Conservation (phyloP, 2,888 invertebrate species). For the Eledona agricola region DNA sequence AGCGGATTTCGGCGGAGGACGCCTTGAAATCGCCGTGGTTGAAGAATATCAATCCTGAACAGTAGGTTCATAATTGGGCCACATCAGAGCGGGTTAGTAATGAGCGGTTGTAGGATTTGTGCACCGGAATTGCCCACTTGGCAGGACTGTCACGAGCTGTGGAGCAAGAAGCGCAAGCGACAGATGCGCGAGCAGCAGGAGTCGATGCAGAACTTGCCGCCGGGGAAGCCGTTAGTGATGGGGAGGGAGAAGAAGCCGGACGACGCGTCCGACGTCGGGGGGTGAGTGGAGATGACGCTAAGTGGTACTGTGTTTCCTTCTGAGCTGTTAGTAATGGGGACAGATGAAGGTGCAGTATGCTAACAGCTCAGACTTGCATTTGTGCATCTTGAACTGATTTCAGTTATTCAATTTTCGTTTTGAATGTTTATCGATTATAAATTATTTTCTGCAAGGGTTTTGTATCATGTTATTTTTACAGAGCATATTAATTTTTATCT, state of each 20-base stretch:
- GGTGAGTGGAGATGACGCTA: slow-evolving; percentile 63
- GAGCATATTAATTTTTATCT: slow-evolving; percentile 17
- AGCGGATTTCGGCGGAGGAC: slow-evolving; percentile 92
- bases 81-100: background rate
- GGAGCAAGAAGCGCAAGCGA: slow-evolving; percentile 95
- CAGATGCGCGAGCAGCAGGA: slow-evolving; percentile 83
- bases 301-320: slow-evolving; percentile 41
- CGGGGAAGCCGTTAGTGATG: slow-evolving; percentile 58
- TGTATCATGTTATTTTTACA: slow-evolving; percentile 22
- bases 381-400: slow-evolving; percentile 43
- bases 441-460: slow-evolving; percentile 33
- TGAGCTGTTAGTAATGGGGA: slow-evolving; percentile 45
- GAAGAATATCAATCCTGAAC: slow-evolving; percentile 87
- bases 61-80: slow-evolving; percentile 69
- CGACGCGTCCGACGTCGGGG: slow-evolving; percentile 65
- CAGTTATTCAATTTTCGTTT: slow-evolving; percentile 37
- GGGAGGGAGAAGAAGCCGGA: slow-evolving; percentile 58
- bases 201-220: slow-evolving; percentile 61
- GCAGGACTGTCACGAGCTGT: slow-evolving; percentile 99
- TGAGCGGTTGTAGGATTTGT: slow-evolving; percentile 72
- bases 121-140: slow-evolving; percentile 88
- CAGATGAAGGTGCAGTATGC: slow-evolving; percentile 3
- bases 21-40: slow-evolving; percentile 94
- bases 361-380: slow-evolving; percentile 38
- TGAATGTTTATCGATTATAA: slow-evolving; percentile 33